These are phyloP conservation scores for Alfaro cultratus DNA, from an alignment of 2,797 vertebrate genomes.

Conservation along the genomic window DNA sequence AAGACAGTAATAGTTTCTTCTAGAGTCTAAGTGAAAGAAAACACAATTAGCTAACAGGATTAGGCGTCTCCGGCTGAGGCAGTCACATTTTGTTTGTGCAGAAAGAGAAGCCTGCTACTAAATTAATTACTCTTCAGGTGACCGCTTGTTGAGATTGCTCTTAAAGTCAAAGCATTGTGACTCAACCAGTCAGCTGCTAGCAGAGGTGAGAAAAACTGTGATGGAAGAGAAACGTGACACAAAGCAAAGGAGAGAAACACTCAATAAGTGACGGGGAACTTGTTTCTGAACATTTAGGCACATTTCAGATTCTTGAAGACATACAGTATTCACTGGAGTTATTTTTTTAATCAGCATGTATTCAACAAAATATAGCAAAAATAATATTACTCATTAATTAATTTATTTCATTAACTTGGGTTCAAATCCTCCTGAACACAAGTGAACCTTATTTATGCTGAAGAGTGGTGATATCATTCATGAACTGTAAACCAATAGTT, in stretches of 20 bases:
- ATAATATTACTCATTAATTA: neutral
- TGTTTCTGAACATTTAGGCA: neutral
- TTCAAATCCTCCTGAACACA: neutral
- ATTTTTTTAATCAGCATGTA: neutral
- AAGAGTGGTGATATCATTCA: neutral
- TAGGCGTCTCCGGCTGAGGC: neutral
- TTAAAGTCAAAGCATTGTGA: neutral
- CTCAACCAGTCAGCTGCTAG: slow-evolving; percentile 3
- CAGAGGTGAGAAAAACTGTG: neutral
- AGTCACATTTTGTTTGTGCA: neutral
- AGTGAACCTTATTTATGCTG: neutral
- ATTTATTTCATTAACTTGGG: neutral
- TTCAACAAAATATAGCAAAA: neutral
- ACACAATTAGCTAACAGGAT: slow-evolving; percentile 3
- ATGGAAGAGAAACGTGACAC: neutral
- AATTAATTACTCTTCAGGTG: slow-evolving; percentile 10
- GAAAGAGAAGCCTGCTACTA: neutral
- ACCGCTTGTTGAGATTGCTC: neutral
- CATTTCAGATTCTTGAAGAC: neutral
- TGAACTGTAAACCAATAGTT: neutral
- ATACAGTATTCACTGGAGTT: neutral
- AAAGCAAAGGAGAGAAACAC: neutral
- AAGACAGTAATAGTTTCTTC: neutral
- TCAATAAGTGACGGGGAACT: neutral
- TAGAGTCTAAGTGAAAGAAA: slow-evolving; percentile 1